Evolutionary conservation across 1,140 invertebrate species (phyloP).

Genomic region (Littorina saxatilis): DNA sequence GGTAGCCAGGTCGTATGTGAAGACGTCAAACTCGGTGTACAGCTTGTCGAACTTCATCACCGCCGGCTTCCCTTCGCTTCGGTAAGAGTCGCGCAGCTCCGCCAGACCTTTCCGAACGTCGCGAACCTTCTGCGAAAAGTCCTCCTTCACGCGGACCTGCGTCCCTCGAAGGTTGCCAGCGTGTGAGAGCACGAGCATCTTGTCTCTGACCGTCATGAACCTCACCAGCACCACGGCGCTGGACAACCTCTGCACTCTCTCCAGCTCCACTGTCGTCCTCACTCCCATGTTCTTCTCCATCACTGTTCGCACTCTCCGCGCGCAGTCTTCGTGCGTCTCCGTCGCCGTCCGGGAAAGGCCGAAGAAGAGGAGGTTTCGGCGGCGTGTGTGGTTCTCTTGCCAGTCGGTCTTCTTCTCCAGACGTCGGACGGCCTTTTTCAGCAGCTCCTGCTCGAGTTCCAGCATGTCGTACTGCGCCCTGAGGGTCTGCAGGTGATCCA

Average conservation of each 20-base stretch:
- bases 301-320: not conserved
- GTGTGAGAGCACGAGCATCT: slow-evolving; percentile 5
- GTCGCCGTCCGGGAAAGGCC: not conserved
- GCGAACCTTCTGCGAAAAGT: not conserved
- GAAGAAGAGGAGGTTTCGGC: slow-evolving; percentile 18
- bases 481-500: not conserved
- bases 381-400: not conserved
- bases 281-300: not conserved
- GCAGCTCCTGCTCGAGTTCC: not conserved
- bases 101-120: not conserved
- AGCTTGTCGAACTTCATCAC: slow-evolving; percentile 3
- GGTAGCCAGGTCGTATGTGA: not conserved
- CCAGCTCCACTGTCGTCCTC: not conserved
- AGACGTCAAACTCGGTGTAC: slow-evolving; percentile 1
- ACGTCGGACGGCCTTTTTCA: not conserved
- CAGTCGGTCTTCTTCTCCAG: not conserved
- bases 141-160: not conserved
- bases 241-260: not conserved
- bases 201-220: not conserved
- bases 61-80: not conserved
- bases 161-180: not conserved
- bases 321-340: slow-evolving; percentile 16
- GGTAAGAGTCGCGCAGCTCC: not conserved
- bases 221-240: not conserved
- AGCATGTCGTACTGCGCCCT: not conserved